Percentiles rank a stretch among this genome's conserved stretches.
phyloP scores from a whole-genome alignment of 2,888 invertebrate species.

The Drosophila subquinaria region DNA sequence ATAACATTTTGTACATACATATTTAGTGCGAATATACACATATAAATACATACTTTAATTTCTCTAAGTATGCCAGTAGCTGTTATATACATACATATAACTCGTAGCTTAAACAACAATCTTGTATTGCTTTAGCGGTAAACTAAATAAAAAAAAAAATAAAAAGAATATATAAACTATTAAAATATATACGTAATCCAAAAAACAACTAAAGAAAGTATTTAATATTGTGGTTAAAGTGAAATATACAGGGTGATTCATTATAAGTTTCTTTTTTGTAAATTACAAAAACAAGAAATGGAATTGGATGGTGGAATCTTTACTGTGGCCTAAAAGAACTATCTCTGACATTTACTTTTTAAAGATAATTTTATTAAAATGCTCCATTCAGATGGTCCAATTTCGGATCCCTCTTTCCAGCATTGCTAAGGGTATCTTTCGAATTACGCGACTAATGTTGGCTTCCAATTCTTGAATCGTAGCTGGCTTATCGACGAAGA shows the following conservation, averaged over 20 bases:
- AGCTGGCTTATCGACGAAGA: too few relatives aligned
- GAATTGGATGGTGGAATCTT: too few relatives aligned
- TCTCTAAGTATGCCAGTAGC: slow-evolving; percentile 55
- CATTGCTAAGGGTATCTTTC: too few relatives aligned
- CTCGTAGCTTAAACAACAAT: slow-evolving; percentile 55
- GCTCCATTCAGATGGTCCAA: too few relatives aligned
- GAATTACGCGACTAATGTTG: too few relatives aligned
- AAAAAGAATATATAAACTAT: slow-evolving; percentile 42
- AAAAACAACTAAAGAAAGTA: slow-evolving; percentile 21
- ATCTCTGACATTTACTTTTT: too few relatives aligned
- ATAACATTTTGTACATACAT: slow-evolving; percentile 58
- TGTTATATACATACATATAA: slow-evolving; percentile 34
- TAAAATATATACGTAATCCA: slow-evolving; percentile 48
- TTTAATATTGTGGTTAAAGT: not conserved
- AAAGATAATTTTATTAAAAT: too few relatives aligned
- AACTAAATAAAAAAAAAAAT: slow-evolving; percentile 26
- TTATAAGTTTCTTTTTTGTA: too few relatives aligned
- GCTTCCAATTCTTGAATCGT: too few relatives aligned
- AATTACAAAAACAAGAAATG: too few relatives aligned
- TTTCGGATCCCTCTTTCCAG: too few relatives aligned
- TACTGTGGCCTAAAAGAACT: too few relatives aligned
- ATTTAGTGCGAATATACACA: slow-evolving; percentile 45
- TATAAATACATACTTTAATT: slow-evolving; percentile 21
- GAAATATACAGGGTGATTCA: not conserved
- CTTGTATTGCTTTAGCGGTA: slow-evolving; percentile 72